Conservation (phyloP, 2,888 invertebrate species). For the Punctoribates punctum region DNA sequence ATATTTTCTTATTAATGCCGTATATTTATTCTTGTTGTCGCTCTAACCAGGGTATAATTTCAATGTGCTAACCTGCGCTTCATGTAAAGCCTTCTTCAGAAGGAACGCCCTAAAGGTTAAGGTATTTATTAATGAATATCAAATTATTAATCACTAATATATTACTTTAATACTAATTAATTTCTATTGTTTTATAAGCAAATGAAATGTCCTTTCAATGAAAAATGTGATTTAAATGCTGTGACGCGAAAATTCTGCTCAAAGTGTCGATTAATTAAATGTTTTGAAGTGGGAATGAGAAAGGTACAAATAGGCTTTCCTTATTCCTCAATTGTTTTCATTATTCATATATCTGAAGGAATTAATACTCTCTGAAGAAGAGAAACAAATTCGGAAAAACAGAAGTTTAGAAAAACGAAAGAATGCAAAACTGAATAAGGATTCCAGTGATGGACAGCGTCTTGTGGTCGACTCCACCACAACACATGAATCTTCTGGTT, state of each 20-base stretch:
- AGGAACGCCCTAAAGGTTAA: background rate
- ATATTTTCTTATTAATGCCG: background rate
- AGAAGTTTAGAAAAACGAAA: slow-evolving; percentile 70
- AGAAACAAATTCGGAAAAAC: slow-evolving; percentile 76
- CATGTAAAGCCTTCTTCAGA: background rate
- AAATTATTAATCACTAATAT: background rate
- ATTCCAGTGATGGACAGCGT: no score
- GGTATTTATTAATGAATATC: background rate
- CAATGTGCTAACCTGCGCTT: background rate
- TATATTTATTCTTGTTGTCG: background rate
- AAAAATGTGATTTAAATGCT: background rate
- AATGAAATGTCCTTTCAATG: background rate
- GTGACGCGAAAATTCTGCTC: background rate
- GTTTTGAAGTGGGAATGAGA: background rate
- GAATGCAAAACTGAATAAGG: no score
- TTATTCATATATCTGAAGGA: slow-evolving; percentile 59
- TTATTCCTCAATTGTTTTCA: no score
- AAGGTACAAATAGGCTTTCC: background rate
- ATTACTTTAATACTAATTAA: background rate
- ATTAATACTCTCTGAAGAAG: slow-evolving; percentile 93
- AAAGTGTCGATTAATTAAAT: background rate
- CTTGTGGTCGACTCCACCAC: no score
- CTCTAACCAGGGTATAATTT: background rate
- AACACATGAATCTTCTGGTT: no score
- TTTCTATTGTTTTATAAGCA: no score